Conservation (phyloP, 2,113 vertebrate genomes). For the Neoarius graeffei region DNA sequence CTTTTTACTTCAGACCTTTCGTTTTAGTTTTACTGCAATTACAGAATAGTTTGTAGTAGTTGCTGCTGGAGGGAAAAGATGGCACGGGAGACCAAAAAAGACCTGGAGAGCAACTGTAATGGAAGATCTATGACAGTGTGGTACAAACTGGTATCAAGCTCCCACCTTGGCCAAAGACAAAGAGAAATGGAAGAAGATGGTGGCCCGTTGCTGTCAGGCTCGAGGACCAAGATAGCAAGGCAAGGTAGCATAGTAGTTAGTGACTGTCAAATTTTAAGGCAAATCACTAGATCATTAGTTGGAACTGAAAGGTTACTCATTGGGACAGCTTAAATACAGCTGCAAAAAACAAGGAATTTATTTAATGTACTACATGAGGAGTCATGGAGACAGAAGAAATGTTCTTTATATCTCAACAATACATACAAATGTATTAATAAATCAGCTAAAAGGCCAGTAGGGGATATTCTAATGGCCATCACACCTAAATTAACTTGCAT, state of each 20-base stretch:
- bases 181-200: too few species aligned
- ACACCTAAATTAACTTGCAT: neutral
- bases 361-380: slow-evolving; percentile 31
- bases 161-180: too few species aligned
- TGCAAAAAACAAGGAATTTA: neutral
- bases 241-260: too few species aligned
- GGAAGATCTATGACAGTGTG: too few species aligned
- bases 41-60: neutral
- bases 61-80: too few species aligned
- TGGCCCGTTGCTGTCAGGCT: too few species aligned
- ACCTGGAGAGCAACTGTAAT: too few species aligned
- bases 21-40: neutral
- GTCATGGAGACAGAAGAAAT: slow-evolving; percentile 10
- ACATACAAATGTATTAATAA: slow-evolving; percentile 2
- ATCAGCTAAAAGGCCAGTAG: slow-evolving; percentile 9
- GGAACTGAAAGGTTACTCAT: neutral
- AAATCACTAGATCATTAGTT: neutral
- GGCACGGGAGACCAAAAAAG: too few species aligned
- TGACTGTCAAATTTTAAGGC: neutral
- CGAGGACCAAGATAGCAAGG: too few species aligned
- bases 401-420: slow-evolving; percentile 25
- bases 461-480: slow-evolving; percentile 3
- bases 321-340: neutral
- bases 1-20: neutral
- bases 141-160: too few species aligned